Percentiles rank a stretch among this genome's conserved stretches.
phyloP scores from a whole-genome alignment of 2,888 invertebrate species.

The Leptinotarsa haldemani region DNA sequence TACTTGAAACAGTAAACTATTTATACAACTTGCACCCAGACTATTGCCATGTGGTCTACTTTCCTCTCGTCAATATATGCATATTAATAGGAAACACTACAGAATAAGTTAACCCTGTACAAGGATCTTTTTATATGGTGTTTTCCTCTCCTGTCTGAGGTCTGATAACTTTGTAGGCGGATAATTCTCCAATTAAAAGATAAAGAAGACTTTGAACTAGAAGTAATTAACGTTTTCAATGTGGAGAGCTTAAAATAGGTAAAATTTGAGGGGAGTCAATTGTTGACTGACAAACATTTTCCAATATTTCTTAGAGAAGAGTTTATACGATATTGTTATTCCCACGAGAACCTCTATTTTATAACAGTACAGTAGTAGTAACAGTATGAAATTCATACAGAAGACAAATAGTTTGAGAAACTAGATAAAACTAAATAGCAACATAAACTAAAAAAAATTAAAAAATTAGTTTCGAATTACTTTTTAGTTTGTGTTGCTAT shows the following conservation, averaged over 20 bases:
- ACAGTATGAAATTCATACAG: too few relatives aligned
- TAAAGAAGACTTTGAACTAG: slow-evolving; percentile 4
- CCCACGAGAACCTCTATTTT: too few relatives aligned
- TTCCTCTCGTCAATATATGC: slow-evolving; percentile 26
- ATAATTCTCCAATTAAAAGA: slow-evolving; percentile 19
- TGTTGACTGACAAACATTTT: background rate
- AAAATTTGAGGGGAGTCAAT: background rate
- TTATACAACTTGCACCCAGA: slow-evolving; percentile 6
- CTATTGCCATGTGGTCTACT: slow-evolving; percentile 25
- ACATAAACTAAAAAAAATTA: too few relatives aligned
- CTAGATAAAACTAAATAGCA: too few relatives aligned
- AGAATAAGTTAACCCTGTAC: slow-evolving; percentile 36
- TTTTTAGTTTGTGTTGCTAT: too few relatives aligned
- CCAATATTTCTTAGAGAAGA: background rate
- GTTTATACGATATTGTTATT: too few relatives aligned
- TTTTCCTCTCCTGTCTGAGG: slow-evolving; percentile 13
- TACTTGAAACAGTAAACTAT: too few relatives aligned
- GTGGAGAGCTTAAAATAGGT: slow-evolving; percentile 4
- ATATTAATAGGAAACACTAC: slow-evolving; percentile 37
- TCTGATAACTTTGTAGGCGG: slow-evolving; percentile 19
- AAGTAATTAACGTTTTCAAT: slow-evolving; percentile 6
- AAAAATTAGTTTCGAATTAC: too few relatives aligned
- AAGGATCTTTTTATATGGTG: slow-evolving; percentile 30
- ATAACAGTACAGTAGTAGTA: too few relatives aligned
- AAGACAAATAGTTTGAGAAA: too few relatives aligned